Evolutionary conservation across 37 sponge, comb jelly and placozoan species (phyloP).

Genomic region (Diacarnus erythraeanus): DNA sequence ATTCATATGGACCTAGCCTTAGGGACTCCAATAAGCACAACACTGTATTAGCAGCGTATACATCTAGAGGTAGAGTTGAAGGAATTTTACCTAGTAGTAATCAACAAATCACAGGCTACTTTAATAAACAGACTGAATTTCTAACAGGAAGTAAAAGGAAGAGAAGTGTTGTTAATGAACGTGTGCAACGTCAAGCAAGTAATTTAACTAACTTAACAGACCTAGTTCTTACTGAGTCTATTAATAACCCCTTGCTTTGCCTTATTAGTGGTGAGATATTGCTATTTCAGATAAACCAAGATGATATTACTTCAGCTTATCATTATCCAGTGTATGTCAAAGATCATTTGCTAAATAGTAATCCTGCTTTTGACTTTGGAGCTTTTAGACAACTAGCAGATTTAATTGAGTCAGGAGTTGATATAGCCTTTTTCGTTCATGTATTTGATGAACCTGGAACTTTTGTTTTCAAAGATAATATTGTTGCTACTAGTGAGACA

Average conservation of each 20-base stretch:
- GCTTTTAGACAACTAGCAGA: slow-evolving; percentile 1
- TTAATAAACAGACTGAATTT: no score
- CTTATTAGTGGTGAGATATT: not conserved
- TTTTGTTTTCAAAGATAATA: not conserved
- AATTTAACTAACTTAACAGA: not conserved
- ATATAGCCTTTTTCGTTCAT: not conserved
- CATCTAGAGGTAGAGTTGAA: not conserved
- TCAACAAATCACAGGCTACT: not conserved
- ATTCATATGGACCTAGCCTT: no score
- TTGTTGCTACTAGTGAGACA: not conserved
- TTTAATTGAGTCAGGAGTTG: not conserved
- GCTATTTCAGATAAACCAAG: slow-evolving; percentile 1
- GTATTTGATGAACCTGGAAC: not conserved
- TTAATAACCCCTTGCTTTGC: slow-evolving; percentile 1
- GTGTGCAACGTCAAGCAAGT: not conserved
- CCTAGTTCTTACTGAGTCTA: not conserved
- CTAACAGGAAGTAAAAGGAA: not conserved
- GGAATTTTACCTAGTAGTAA: not conserved
- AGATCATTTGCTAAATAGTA: slow-evolving; percentile 3
- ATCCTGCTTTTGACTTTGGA: slow-evolving; percentile 8
- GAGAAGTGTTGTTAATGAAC: not conserved
- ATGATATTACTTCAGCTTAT: not conserved
- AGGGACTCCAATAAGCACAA: no score
- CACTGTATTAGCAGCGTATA: no score
- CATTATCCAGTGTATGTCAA: slow-evolving; percentile 13